Percentiles rank a stretch among this genome's conserved stretches.
Conservation (phyloP, 2,113 vertebrate species). For the Rissa tridactyla region DNA sequence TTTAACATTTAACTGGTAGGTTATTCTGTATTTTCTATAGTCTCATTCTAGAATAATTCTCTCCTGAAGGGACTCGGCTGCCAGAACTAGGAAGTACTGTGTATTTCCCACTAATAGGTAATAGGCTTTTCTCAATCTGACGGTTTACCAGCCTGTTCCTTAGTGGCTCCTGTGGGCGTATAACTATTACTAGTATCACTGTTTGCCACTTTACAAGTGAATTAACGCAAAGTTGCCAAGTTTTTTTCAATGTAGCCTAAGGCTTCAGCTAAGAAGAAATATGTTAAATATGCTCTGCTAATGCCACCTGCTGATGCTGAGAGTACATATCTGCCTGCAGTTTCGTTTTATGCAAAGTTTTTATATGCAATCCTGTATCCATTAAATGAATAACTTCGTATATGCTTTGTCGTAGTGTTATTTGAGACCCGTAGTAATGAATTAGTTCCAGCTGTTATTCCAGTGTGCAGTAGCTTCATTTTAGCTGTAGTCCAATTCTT, state of each 20-base stretch:
- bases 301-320: slow-evolving; percentile 57
- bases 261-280: not conserved
- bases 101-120: not conserved
- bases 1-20: not conserved
- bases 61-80: not conserved
- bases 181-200: not conserved
- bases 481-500: not conserved
- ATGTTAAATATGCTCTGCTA: slow-evolving; percentile 12
- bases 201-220: slow-evolving; percentile 52
- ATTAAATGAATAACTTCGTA: not conserved
- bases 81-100: not conserved
- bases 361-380: not conserved
- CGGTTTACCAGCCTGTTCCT: slow-evolving; percentile 5
- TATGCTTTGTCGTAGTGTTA: not conserved
- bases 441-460: not conserved
- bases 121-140: not conserved
- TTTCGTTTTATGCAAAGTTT: not conserved
- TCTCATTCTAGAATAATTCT: not conserved
- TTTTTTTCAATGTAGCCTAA: not conserved
- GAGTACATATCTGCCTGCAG: not conserved
- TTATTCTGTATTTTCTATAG: not conserved
- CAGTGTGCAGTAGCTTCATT: not conserved
- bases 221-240: slow-evolving; percentile 17
- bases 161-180: not conserved
- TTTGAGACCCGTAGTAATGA: not conserved